Evolutionary conservation across 2,113 vertebrate species (phyloP), one percentile per base, ranked within the genome.

Genomic region (Poeciliopsis occidentalis): DNA sequence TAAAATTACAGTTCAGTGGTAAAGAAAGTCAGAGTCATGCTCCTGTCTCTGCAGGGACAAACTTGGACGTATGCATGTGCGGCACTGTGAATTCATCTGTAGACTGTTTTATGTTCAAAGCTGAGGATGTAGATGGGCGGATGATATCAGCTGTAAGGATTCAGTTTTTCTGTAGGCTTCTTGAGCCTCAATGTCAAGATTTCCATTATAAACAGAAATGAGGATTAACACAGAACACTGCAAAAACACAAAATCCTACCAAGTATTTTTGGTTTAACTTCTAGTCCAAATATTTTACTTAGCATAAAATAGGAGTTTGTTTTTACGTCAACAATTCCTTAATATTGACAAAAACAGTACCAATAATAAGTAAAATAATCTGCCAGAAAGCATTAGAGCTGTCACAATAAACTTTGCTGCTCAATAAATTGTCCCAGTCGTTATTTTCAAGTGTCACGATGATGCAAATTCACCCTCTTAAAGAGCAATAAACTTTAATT

Each of bases 1-100:
- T 78, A 4, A 26, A 31, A 26, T 39, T 30, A 66, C 31, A 69
- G 65, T 76, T 57, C 39, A 64, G 65, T 69, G 34, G 61, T 27
- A 37, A 60, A 67, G 2, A 22, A 73, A 0, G 15, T 24, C 0
- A 24, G 13, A 27, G 2, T 5, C 2, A 34, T 70, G 63, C 44
- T 70, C 3, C 17, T 30, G 17, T 71, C 30, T 74, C 26, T 51
- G 26, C 26, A 15, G 26, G 69, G 24, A 41, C 29, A 60, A 11
- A 41, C 39, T 27, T 13, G 39, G 39, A 41, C 12, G n/a, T 32
- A 47, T 39, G 32, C 7, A 26, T 31, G 22, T 75, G 4, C 1
- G 7, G 22, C 64, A 6, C 64, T n/a, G 64, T n/a, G 64, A n/a
- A 12, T 26, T n/a, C 32, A 30, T 60, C 37, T 60, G 26, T 24